These are phyloP conservation scores for Meriones psammophilus DNA, from an alignment of 2,797 vertebrate species.

Conservation along the genomic window DNA sequence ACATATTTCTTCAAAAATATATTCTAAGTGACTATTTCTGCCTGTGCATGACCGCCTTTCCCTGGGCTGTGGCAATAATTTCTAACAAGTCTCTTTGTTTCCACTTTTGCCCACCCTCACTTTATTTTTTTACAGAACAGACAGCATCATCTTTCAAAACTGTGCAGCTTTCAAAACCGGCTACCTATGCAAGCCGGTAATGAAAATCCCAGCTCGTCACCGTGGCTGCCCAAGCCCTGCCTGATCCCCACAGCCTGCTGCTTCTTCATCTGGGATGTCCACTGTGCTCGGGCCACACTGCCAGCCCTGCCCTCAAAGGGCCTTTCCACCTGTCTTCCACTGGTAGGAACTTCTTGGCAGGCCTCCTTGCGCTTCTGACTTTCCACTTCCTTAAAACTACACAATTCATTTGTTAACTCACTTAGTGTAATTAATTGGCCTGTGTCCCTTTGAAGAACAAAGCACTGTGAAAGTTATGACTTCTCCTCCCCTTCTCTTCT, in stretches of 20 bases:
- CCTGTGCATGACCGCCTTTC: not conserved
- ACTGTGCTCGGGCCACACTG: not conserved
- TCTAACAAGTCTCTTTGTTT: conserved; percentile 31
- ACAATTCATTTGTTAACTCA: not conserved
- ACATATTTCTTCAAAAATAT: conserved; percentile 35
- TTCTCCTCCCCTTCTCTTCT: not conserved
- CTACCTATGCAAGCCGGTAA: not conserved
- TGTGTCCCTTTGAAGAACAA: conserved; percentile 27
- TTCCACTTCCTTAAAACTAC: conserved; percentile 8
- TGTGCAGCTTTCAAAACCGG: not conserved
- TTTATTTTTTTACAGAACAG: conserved; percentile 49
- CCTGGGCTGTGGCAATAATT: not conserved
- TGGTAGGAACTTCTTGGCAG: not conserved
- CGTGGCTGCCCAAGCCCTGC: not conserved
- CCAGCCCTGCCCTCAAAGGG: not conserved
- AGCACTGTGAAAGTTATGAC: not conserved
- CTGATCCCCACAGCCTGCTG: not conserved
- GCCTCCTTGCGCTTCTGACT: not conserved
- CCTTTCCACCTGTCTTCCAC: not conserved
- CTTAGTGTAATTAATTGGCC: not conserved
- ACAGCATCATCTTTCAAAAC: conserved; percentile 55
- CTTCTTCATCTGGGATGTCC: not conserved
- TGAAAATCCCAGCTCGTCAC: not conserved
- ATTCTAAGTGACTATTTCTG: conserved; percentile 44
- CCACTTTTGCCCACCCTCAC: not conserved